Evolutionary conservation across 2,113 vertebrate species (phyloP).

Genomic region (Dendropsophus ebraccatus): DNA sequence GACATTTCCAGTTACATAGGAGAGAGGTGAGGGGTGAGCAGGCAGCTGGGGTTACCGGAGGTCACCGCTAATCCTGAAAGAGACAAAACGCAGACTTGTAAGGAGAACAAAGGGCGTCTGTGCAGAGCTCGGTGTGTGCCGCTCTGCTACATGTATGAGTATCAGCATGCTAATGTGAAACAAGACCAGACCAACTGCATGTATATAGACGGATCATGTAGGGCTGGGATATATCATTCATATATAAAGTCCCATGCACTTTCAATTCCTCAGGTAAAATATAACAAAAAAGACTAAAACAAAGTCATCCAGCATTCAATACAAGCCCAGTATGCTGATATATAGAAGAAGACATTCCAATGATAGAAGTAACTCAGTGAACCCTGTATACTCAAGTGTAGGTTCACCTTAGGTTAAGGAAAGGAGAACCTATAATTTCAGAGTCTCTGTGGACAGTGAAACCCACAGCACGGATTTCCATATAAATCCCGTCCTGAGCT

Average conservation of each 20-base stretch:
- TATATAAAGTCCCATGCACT: too few species aligned
- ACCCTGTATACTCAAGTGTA: background rate
- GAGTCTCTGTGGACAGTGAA: background rate
- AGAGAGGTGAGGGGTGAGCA: slow-evolving; percentile 28
- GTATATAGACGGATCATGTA: too few species aligned
- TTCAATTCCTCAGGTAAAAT: background rate
- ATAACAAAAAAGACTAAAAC: too few species aligned
- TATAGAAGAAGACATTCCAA: background rate
- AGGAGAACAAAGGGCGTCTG: slow-evolving; percentile 37
- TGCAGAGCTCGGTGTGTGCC: background rate
- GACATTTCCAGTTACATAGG: slow-evolving; percentile 53
- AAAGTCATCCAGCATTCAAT: too few species aligned
- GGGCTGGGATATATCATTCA: too few species aligned
- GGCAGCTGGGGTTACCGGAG: slow-evolving; percentile 8
- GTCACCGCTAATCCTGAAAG: slow-evolving; percentile 52
- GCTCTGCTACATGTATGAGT: background rate
- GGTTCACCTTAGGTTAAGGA: background rate
- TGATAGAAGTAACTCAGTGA: background rate
- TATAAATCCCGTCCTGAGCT: background rate
- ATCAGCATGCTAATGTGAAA: background rate
- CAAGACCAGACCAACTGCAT: too few species aligned
- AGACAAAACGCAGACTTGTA: slow-evolving; percentile 46
- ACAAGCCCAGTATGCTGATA: too few species aligned
- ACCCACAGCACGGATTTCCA: background rate
- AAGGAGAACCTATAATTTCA: slow-evolving; percentile 5